Evolutionary conservation across 1,140 invertebrate species (phyloP), one percentile per base, ranked within the genome.

Genomic region (Diorhabda carinulata): DNA sequence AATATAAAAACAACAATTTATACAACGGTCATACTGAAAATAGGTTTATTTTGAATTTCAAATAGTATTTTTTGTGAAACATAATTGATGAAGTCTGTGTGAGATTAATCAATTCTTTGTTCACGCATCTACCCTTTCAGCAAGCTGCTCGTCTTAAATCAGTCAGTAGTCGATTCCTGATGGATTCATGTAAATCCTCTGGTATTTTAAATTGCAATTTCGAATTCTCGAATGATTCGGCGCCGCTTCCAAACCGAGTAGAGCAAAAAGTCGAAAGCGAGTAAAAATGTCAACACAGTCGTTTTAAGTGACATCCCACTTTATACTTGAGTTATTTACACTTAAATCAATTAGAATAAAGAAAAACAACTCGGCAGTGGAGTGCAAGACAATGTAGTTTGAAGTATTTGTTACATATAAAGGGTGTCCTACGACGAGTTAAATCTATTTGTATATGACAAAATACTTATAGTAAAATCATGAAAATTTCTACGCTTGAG

Each of bases 291-390:
- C 47, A 52, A 52, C 47, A 52, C 47, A 52, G 47, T 52, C 47
- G 47, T 52, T 52, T 52, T 52, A 52, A n/a, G 0, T n/a, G 6
- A 52, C 6, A 52, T 52, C 47, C 47, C 47, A 52, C 47, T 52
- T 25, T 25, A 25, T 52, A 52, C 47, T 52, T 52, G 47, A 52
- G 47, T 52, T 52, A 52, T 52, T 52, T n/a, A 52, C 47, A 52
- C 47, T 52, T 52, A 52, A 52, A 52, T 52, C 47, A 52, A 52
- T 52, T 52, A 52, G 47, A 52, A 52, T 52, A 52, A 52, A 52
- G 47, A n/a, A 52, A 52, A 52, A 52, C 47, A 52, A 52, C 47
- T n/a, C 47, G n/a, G 47, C 47, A 6, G n/a, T 52, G n/a, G n/a
- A 4, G 47, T 52, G 47, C 6, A 52, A 52, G 47, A 52, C 3